These are phyloP conservation scores for Radopholus similis DNA, from an alignment of 1,140 invertebrate species.

Conservation along the genomic window DNA sequence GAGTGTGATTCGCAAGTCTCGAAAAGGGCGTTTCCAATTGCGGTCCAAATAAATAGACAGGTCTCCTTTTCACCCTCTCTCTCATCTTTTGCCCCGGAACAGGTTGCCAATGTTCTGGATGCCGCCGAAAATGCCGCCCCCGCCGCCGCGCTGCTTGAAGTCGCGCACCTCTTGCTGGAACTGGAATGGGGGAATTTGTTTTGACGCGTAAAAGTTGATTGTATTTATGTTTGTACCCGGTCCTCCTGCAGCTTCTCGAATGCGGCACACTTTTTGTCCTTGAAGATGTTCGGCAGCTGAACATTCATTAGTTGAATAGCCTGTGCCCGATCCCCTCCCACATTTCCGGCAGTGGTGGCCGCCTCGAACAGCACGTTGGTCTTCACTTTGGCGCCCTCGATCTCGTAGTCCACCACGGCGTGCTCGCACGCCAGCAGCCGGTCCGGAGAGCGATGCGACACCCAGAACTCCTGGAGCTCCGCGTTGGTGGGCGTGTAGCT, in stretches of 20 bases:
- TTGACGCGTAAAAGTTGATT: no score
- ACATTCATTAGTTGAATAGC: background rate
- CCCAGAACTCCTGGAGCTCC: conserved; percentile 59
- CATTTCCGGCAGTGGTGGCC: conserved; percentile 50
- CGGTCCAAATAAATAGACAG: no score
- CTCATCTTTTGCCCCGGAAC: conserved; percentile 21
- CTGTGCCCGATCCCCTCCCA: background rate
- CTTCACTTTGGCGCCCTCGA: conserved; percentile 59
- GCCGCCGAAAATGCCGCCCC: conserved; percentile 47
- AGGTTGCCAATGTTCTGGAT: conserved; percentile 46
- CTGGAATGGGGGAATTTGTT: no score
- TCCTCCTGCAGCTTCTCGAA: conserved; percentile 58
- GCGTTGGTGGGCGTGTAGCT: conserved; percentile 59
- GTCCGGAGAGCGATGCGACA: conserved; percentile 57
- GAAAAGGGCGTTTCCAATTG: no score
- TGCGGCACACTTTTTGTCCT: conserved; percentile 57
- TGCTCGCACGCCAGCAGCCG: conserved; percentile 56
- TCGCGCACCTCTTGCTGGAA: conserved; percentile 57
- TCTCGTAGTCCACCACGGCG: conserved; percentile 58
- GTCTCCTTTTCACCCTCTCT: no score
- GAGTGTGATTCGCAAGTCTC: no score
- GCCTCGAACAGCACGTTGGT: conserved; percentile 59
- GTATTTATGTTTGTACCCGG: no score
- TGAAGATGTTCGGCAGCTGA: conserved; percentile 58
- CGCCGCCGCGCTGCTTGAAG: conserved; percentile 48